These are phyloP conservation scores for Helicolenus hilgendorfi DNA, from an alignment of 2,797 vertebrate genomes.

Conservation along the genomic window DNA sequence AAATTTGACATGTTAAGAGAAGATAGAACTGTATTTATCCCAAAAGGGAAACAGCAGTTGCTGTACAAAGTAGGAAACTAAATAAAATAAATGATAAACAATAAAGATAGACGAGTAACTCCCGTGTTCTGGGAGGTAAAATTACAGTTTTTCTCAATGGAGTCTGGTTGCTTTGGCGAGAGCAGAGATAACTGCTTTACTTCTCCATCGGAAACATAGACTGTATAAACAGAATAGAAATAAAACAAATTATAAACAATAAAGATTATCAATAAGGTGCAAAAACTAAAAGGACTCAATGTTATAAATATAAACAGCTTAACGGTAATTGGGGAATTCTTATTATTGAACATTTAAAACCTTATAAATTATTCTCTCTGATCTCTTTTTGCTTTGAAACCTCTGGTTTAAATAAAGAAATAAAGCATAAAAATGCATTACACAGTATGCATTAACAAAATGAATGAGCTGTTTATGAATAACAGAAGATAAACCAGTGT, in stretches of 20 bases:
- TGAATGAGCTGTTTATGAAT: background rate
- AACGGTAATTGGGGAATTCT: background rate
- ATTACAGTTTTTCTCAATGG: too few species aligned
- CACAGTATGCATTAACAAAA: rapidly evolving
- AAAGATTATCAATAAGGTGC: too few species aligned
- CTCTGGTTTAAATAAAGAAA: background rate
- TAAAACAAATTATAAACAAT: too few species aligned
- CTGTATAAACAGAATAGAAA: too few species aligned
- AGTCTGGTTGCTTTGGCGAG: too few species aligned
- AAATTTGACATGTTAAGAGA: background rate
- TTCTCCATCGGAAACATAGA: too few species aligned
- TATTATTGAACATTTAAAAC: background rate
- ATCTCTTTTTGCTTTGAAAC: too few species aligned
- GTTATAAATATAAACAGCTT: background rate
- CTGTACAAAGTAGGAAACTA: background rate
- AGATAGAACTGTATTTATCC: background rate
- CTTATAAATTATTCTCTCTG: background rate
- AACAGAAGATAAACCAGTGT: too few species aligned
- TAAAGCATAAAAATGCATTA: rapidly evolving
- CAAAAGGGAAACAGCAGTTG: background rate
- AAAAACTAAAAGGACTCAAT: background rate
- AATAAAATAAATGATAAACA: background rate
- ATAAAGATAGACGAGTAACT: background rate
- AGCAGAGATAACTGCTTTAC: too few species aligned
- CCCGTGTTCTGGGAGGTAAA: rapidly evolving